Conservation (phyloP, 2,797 vertebrate species). For the Pseudomugil tenellus region DNA sequence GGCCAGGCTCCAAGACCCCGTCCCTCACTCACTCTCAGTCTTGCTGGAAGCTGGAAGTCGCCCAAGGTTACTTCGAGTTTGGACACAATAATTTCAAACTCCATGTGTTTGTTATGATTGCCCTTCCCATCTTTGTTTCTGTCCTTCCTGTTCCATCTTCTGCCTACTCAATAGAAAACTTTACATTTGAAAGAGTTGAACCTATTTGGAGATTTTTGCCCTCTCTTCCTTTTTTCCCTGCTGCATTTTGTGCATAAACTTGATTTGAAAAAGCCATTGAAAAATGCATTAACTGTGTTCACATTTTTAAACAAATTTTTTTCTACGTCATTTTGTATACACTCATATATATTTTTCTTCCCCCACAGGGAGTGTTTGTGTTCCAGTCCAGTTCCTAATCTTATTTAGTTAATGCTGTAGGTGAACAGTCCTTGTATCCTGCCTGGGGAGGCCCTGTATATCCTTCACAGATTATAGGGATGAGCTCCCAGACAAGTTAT, state of each 20-base stretch:
- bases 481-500: slow-evolving; percentile 77
- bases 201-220: slow-evolving; percentile 40
- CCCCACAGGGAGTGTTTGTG: slow-evolving; percentile 60
- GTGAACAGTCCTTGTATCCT: slow-evolving; percentile 71
- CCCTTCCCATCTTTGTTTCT: slow-evolving; percentile 48
- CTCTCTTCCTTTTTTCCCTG: slow-evolving; percentile 36
- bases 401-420: slow-evolving; percentile 79
- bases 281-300: slow-evolving; percentile 46
- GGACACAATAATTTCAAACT: slow-evolving; percentile 75
- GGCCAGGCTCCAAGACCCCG: slow-evolving; percentile 77
- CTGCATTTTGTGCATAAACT: slow-evolving; percentile 51
- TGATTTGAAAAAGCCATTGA: slow-evolving; percentile 55
- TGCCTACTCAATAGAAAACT: slow-evolving; percentile 37
- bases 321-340: slow-evolving; percentile 52
- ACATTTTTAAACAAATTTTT: slow-evolving; percentile 49
- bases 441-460: slow-evolving; percentile 78
- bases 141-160: slow-evolving; percentile 41
- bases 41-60: slow-evolving; percentile 79
- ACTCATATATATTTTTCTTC: slow-evolving; percentile 27
- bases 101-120: slow-evolving; percentile 56
- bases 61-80: slow-evolving; percentile 83
- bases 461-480: slow-evolving; percentile 78
- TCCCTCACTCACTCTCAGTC: slow-evolving; percentile 72
- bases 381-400: slow-evolving; percentile 75
- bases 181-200: slow-evolving; percentile 65